Conservation (phyloP, 2,888 invertebrate genomes). For the Carcina quercana region DNA sequence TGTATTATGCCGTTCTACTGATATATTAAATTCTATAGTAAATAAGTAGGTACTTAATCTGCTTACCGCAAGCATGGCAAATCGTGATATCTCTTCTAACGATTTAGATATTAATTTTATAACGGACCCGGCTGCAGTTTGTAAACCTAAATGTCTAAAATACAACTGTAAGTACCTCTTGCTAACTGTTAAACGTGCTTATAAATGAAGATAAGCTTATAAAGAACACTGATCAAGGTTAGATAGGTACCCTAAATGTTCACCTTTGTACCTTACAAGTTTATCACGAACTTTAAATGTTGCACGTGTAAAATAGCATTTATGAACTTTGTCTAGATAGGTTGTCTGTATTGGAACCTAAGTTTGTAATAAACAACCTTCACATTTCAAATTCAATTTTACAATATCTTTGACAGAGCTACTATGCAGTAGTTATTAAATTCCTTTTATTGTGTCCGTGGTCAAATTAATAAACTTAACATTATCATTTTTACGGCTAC, state of each 20-base stretch:
- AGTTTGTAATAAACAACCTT: too few relatives aligned
- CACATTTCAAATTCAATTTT: too few relatives aligned
- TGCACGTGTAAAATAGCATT: conserved; percentile 21
- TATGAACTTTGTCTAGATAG: conserved; percentile 1
- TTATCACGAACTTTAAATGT: conserved; percentile 31
- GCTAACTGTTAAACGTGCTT: conserved; percentile 37
- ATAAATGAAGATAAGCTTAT: conserved; percentile 47
- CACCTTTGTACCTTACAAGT: conserved; percentile 21
- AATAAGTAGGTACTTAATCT: conserved; percentile 11
- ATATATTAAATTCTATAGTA: too few relatives aligned
- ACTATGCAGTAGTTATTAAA: too few relatives aligned
- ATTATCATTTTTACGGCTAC: too few relatives aligned
- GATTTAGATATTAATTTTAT: conserved; percentile 39
- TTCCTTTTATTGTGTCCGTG: too few relatives aligned
- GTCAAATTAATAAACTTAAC: too few relatives aligned
- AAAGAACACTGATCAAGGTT: conserved; percentile 40
- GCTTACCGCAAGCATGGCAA: conserved; percentile 25
- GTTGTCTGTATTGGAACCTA: too few relatives aligned
- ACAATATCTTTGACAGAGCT: too few relatives aligned
- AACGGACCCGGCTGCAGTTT: conserved; percentile 29
- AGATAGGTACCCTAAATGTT: conserved; percentile 25
- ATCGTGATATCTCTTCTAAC: conserved; percentile 37
- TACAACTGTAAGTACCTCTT: conserved; percentile 9
- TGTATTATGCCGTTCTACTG: too few relatives aligned
- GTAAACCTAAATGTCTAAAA: conserved; percentile 2